A percentile compares a stretch with the other conserved stretches of the same genome.
These are phyloP conservation scores for Trichopoda pennipes DNA, from an alignment of 2,888 invertebrate genomes.

Conservation along the genomic window DNA sequence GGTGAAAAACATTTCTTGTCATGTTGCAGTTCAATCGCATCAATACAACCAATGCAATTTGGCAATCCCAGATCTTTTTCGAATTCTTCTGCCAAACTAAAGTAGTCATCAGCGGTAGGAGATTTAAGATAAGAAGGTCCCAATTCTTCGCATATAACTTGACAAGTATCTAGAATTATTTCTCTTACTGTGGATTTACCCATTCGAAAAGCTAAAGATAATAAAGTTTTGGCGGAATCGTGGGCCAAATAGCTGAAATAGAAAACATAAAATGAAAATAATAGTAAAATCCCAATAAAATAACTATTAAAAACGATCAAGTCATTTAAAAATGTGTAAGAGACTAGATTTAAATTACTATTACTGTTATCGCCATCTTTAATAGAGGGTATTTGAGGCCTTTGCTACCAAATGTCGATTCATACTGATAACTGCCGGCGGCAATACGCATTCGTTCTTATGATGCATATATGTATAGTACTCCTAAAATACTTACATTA, in stretches of 20 bases:
- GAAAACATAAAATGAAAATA: background rate
- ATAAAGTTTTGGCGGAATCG: conserved; percentile 49
- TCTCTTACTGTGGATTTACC: conserved; percentile 58
- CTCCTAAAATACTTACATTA: conserved; percentile 44
- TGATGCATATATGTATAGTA: background rate
- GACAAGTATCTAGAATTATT: conserved; percentile 62
- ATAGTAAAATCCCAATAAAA: background rate
- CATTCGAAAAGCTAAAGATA: conserved; percentile 62
- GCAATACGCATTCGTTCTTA: no score
- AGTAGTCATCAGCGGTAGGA: conserved; percentile 45
- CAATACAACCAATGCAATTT: conserved; percentile 60
- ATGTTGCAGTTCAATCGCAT: conserved; percentile 52
- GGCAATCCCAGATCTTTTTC: conserved; percentile 51
- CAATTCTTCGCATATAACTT: conserved; percentile 54
- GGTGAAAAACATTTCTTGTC: conserved; percentile 55
- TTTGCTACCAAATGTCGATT: no score
- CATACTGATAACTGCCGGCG: no score
- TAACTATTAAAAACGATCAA: background rate
- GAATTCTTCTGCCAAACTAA: conserved; percentile 41
- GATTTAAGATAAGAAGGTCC: conserved; percentile 42
- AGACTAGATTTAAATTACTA: no score
- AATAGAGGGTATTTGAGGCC: no score
- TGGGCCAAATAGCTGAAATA: conserved; percentile 56
- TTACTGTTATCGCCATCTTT: no score
- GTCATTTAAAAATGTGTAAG: no score